Evolutionary conservation across 1,140 invertebrate species (phyloP), one percentile per base, ranked within the genome.

Genomic region (Uloborus diversus): DNA sequence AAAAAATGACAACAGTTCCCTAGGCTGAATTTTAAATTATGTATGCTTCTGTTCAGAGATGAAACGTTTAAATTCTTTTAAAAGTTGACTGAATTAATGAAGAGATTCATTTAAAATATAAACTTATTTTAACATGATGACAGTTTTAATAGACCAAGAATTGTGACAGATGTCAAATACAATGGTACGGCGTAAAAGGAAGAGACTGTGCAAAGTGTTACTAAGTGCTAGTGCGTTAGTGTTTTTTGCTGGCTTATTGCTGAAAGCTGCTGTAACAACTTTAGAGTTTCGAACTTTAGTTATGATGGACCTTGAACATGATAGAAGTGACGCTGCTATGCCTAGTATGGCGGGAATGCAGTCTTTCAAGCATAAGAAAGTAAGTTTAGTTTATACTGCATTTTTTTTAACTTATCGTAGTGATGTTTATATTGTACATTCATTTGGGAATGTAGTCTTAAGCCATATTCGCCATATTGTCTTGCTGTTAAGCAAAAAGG

Each of bases 171-270:
- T n/a, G 20, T 42, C 2, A 13, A 68, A 51, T 14, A 68, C 25
- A 56, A 69, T 69, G 66, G 49, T 51, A 33, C 51, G 49, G 20
- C 66, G 66, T 32, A 69, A 69, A 56, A 69, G 66, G 35, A 69
- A 69, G 66, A 69, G 66, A 56, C 66, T 69, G 7, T 69, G 66
- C 25, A 49, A 32, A 30, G 11, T 69, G 27, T 42, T 69, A 35
- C 32, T 69, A 51, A 69, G 49, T 33, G 9, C 56, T 33, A 56
- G 66, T n/a, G 25, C 56, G 17, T 28, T 30, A 32, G 66, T 69
- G 20, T 69, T 69, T 56, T 69, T 47, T 30, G 27, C 35, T 20
- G 66, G 66, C 20, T 37, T 69, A 56, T 42, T 69, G n/a, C 66
- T 69, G 9, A 20, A 30, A 17, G 66, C 66, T 25, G 66, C 49